These are phyloP conservation scores for Antigone vipio DNA, from an alignment of 2,113 vertebrate species.

Conservation along the genomic window DNA sequence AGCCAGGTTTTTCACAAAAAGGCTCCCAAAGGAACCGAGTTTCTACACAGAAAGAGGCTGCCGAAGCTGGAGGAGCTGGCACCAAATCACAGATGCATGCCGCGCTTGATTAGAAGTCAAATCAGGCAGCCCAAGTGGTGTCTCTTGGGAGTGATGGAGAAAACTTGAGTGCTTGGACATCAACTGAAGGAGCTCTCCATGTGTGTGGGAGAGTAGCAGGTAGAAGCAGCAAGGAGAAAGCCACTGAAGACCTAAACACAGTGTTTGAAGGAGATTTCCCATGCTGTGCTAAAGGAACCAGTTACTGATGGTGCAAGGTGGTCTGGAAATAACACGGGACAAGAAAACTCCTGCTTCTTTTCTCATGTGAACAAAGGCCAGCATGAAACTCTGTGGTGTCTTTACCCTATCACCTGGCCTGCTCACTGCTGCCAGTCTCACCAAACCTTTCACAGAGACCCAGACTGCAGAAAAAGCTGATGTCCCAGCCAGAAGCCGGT, in stretches of 20 bases:
- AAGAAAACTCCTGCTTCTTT: background rate
- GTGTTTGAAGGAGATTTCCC: background rate
- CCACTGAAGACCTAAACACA: rapidly evolving
- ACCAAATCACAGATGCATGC: rapidly evolving
- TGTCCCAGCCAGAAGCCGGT: background rate
- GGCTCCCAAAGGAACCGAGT: background rate
- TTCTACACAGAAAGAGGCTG: background rate
- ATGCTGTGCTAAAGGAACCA: background rate
- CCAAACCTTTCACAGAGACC: background rate
- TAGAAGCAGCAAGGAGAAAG: background rate
- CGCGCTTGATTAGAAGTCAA: background rate
- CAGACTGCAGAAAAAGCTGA: background rate
- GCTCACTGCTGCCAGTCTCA: background rate
- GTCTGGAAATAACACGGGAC: background rate
- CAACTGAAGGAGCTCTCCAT: background rate
- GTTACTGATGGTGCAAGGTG: background rate
- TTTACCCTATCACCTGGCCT: background rate
- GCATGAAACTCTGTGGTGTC: background rate
- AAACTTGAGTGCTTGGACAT: background rate
- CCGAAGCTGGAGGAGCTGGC: background rate
- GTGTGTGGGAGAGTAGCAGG: background rate
- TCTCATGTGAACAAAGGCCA: rapidly evolving
- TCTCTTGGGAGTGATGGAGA: background rate
- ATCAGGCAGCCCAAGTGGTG: background rate
- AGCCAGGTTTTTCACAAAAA: background rate